Evolutionary conservation across 2,113 vertebrate genomes (phyloP), one percentile per base, ranked within the genome.

Genomic region (Anguilla rostrata): DNA sequence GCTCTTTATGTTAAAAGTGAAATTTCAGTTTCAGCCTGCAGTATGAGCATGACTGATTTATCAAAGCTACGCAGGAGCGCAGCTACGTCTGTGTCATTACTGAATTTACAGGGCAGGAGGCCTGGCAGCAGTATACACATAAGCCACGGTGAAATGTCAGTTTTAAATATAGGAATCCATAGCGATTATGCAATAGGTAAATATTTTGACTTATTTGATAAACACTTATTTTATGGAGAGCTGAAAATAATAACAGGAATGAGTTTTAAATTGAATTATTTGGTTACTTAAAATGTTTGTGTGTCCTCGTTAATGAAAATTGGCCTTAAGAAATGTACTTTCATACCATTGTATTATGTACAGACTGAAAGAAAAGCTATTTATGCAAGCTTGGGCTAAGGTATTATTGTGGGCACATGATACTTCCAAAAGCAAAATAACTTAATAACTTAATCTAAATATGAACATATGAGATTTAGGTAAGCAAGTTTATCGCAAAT

Each of bases 1-100:
- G 60, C 79, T 81, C 41, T 60, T 81, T 81, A 43, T 63, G 82
- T 11, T 78, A 43, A 34, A 78, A 3, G 78, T 22, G 46, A 29
- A 82, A 66, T 39, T 86, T 79, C 39, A 43, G 22, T 46, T 63
- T 53, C 75, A 85, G 71, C 56, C 39, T 85, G 7, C 41, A 20
- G 78, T 81, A 56, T 22, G 56, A 63, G 85, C 26, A 9, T 79
- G 41, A 29, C 7, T 46, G 4, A 81, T 81, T 3, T 12, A 75
- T 9, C 71, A 34, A 75, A 75, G 9, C 71, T 66, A 66, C 60
- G 26, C 60, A 66, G n/a, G 26, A 34, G n/a, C 26, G 6, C 5
- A 12, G 34, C 71, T 11, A 34, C 1, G 11, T 5, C n/a, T 75
- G 12, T 34, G 4, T n/a, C 8, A 22, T 11, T 34, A 29, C 71